A percentile compares a stretch with the other conserved stretches of the same genome.
phyloP scores from a whole-genome alignment of 2,888 invertebrate species.

The Epiblema foenella region DNA sequence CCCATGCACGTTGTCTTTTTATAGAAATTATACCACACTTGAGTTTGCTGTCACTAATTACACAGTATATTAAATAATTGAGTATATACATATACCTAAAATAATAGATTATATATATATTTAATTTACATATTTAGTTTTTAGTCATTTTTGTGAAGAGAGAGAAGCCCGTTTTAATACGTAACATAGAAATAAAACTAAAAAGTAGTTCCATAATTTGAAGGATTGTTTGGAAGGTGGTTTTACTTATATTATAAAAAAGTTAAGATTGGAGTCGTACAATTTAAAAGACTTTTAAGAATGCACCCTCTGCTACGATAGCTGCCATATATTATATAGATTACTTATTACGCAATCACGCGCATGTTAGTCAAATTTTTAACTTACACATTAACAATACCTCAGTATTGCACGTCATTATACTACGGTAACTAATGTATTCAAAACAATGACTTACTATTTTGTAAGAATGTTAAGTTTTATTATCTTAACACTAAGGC shows the following conservation, averaged over 20 bases:
- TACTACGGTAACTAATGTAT: neutral
- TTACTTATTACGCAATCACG: no score
- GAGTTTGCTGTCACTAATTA: slow-evolving; percentile 2
- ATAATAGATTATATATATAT: no score
- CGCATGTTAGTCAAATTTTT: no score
- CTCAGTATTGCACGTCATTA: neutral
- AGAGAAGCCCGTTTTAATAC: neutral
- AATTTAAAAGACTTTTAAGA: neutral
- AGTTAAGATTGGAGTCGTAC: neutral
- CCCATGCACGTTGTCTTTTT: slow-evolving; percentile 12
- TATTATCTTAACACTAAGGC: slow-evolving; percentile 14
- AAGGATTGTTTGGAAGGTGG: neutral
- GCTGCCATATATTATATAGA: no score
- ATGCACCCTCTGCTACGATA: neutral
- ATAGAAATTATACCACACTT: neutral
- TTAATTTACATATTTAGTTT: no score
- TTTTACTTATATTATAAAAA: neutral
- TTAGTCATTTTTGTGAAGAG: no score
- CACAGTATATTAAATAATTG: no score
- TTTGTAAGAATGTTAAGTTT: slow-evolving; percentile 10
- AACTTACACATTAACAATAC: no score
- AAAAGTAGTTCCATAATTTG: no score
- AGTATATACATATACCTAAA: no score
- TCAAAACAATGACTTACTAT: slow-evolving; percentile 2
- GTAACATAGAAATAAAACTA: neutral